Conservation (phyloP, 30 jellyfish, hydroid and myxozoan species). For the Turritopsis rubra region DNA sequence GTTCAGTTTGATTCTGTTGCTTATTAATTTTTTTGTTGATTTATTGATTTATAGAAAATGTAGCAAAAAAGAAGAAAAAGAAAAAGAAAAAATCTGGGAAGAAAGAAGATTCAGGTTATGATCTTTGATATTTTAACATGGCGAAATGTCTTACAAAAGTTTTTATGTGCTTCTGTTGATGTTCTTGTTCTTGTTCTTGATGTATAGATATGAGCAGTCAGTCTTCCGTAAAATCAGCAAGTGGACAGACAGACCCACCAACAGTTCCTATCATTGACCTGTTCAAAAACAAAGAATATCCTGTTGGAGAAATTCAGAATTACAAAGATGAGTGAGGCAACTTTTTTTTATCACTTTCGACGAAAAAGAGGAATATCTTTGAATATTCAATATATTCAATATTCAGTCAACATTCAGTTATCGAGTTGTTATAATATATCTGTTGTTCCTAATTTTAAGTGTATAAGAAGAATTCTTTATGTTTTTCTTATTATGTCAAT, state of each 20-base stretch:
- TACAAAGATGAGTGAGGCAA: slow-evolving; percentile 80
- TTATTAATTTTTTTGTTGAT: background rate
- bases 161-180: background rate
- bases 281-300: slow-evolving; percentile 61
- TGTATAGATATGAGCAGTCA: too few relatives aligned
- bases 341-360: background rate
- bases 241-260: slow-evolving; percentile 92
- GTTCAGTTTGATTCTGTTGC: too few relatives aligned
- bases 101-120: background rate
- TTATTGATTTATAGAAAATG: background rate
- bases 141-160: too few relatives aligned
- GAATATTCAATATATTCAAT: too few relatives aligned
- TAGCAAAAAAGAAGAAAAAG: background rate
- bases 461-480: background rate
- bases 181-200: too few relatives aligned
- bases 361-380: too few relatives aligned
- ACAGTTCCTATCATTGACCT: slow-evolving; percentile 74
- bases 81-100: slow-evolving; percentile 7
- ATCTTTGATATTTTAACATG: background rate
- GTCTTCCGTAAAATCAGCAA: too few relatives aligned
- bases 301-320: slow-evolving; percentile 80
- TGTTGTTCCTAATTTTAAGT: background rate
- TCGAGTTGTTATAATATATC: too few relatives aligned
- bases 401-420: too few relatives aligned
- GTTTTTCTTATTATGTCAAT: background rate